phyloP scores from a whole-genome alignment of 2,797 vertebrate species.

The Eutrigla gurnardus region DNA sequence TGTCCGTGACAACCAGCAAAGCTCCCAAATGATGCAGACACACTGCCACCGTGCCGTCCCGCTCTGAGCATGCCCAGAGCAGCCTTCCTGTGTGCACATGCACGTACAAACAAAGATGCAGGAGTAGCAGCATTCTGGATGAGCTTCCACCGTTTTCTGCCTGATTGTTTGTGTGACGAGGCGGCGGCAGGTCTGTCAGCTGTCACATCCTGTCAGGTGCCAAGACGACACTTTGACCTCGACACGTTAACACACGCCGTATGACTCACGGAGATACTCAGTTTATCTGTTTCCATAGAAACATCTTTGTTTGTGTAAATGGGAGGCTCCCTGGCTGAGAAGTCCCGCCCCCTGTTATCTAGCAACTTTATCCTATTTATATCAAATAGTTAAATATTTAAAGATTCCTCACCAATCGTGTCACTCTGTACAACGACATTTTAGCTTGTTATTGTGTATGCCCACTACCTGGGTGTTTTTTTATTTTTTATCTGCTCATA shows the following conservation, averaged over 20 bases:
- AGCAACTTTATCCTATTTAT: neutral
- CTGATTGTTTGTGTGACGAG: conserved; percentile 12
- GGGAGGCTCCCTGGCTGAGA: neutral
- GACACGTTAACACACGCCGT: neutral
- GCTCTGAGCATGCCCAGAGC: conserved; percentile 29
- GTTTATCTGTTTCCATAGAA: conserved; percentile 8
- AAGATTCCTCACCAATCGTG: neutral
- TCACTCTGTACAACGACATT: neutral
- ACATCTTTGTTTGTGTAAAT: neutral
- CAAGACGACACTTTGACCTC: conserved; percentile 43
- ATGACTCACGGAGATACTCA: neutral
- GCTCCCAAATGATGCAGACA: conserved; percentile 61
- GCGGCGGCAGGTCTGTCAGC: conserved; percentile 28
- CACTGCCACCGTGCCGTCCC: conserved; percentile 43
- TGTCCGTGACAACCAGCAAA: conserved; percentile 64
- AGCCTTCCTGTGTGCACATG: conserved; percentile 2
- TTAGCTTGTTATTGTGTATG: neutral
- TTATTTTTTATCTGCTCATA: conserved; percentile 4
- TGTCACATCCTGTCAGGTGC: conserved; percentile 32
- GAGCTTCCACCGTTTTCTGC: conserved; percentile 33
- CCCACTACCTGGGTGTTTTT: conserved; percentile 5
- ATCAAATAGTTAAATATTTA: neutral
- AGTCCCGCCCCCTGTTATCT: conserved; percentile 43
- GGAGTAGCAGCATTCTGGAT: too few relatives aligned
- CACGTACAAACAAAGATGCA: too few relatives aligned